phyloP scores from a whole-genome alignment of 2,888 invertebrate genomes.

The Epicampocera succincta region DNA sequence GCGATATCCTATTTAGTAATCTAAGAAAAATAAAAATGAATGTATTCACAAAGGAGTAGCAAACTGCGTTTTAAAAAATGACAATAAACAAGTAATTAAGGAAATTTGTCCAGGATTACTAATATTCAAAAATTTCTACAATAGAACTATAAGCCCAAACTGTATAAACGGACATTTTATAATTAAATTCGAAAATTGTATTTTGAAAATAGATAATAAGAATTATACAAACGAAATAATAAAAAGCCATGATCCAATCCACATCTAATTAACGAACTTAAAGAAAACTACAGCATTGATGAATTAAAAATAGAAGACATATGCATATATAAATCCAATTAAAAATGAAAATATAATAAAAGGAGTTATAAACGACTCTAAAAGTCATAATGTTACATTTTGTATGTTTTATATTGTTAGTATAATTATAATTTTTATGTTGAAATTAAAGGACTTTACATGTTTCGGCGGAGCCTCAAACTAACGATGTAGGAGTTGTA shows the following conservation, averaged over 20 bases:
- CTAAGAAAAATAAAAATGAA: conserved; percentile 32
- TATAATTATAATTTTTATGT: too few relatives aligned
- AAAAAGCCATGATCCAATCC: conserved; percentile 48
- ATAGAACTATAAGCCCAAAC: conserved; percentile 42
- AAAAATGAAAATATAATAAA: too few relatives aligned
- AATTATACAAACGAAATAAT: conserved; percentile 56
- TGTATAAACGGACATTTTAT: conserved; percentile 57
- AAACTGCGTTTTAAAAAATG: too few relatives aligned
- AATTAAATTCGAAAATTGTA: too few relatives aligned
- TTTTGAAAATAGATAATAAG: too few relatives aligned
- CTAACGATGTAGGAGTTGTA: conserved; percentile 23
- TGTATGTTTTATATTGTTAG: conserved; percentile 20
- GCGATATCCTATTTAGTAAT: conserved; percentile 47
- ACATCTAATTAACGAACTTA: conserved; percentile 50
- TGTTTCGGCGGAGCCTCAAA: conserved; percentile 39
- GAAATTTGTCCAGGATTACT: conserved; percentile 43
- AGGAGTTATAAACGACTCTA: conserved; percentile 18
- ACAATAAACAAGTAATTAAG: conserved; percentile 21
- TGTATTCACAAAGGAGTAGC: conserved; percentile 50
- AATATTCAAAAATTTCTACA: conserved; percentile 49
- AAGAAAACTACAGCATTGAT: conserved; percentile 28
- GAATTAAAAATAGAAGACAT: conserved; percentile 46
- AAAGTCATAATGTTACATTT: conserved; percentile 27
- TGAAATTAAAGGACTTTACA: conserved; percentile 29
- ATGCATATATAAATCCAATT: conserved; percentile 28